phyloP scores from a whole-genome alignment of 2,113 vertebrate genomes.

The cat (Felis catus) region F.catus_Fca126_mat1.0 CM031416.1:42580001-42580500 shows the following conservation, averaged over 20 bases:
- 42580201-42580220: background rate
- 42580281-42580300: conserved; percentile 47
- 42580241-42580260: background rate
- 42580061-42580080: background rate
- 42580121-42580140: background rate
- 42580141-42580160: background rate
- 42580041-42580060: background rate
- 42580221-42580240: background rate
- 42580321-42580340: conserved; percentile 61
- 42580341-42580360: background rate
- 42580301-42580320: conserved; percentile 28
- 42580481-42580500: background rate
- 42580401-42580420: background rate
- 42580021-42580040: background rate
- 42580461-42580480: background rate
- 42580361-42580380: background rate
- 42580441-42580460: background rate
- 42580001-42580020: background rate
- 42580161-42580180: background rate
- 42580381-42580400: conserved; percentile 55
- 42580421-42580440: background rate
- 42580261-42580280: background rate
- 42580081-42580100: background rate
- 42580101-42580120: background rate
- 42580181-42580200: background rate